Evolutionary conservation across 1,140 invertebrate species (phyloP).

Genomic region (Phymorhynchus buccinoides): DNA sequence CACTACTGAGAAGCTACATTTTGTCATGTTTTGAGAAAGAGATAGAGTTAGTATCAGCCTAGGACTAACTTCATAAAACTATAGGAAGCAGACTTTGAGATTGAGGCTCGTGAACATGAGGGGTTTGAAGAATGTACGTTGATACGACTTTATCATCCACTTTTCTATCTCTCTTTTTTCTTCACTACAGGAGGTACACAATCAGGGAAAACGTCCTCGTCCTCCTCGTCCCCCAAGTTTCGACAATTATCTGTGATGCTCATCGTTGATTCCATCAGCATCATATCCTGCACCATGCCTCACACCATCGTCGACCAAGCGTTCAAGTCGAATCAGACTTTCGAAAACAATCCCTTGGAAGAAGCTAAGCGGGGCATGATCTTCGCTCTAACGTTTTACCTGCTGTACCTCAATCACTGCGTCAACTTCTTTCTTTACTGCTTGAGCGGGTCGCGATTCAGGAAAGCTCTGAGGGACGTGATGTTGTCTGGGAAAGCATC

Average conservation of each 20-base stretch:
- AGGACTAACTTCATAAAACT: no score
- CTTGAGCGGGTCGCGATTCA: slow-evolving; percentile 57
- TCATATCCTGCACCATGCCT: slow-evolving; percentile 61
- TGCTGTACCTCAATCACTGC: slow-evolving; percentile 63
- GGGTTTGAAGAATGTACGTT: no score
- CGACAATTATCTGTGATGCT: slow-evolving; percentile 61
- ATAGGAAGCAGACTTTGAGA: no score
- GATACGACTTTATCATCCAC: no score
- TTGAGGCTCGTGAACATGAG: no score
- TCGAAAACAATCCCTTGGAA: neutral
- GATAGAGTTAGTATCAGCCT: no score
- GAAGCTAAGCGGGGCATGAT: slow-evolving; percentile 47
- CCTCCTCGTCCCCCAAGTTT: no score
- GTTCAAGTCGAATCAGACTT: slow-evolving; percentile 34
- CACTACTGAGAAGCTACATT: no score
- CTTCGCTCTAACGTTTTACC: slow-evolving; percentile 53
- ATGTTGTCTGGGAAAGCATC: no score
- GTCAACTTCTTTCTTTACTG: slow-evolving; percentile 63
- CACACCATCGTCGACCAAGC: slow-evolving; percentile 42
- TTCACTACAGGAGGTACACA: no score
- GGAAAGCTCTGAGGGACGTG: slow-evolving; percentile 44
- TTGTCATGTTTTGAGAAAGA: no score
- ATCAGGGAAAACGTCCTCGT: slow-evolving; percentile 13
- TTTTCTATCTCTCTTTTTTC: no score
- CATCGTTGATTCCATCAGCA: slow-evolving; percentile 56